Conservation (phyloP, 2,797 vertebrate genomes). For the Gambusia yucatana region DNA sequence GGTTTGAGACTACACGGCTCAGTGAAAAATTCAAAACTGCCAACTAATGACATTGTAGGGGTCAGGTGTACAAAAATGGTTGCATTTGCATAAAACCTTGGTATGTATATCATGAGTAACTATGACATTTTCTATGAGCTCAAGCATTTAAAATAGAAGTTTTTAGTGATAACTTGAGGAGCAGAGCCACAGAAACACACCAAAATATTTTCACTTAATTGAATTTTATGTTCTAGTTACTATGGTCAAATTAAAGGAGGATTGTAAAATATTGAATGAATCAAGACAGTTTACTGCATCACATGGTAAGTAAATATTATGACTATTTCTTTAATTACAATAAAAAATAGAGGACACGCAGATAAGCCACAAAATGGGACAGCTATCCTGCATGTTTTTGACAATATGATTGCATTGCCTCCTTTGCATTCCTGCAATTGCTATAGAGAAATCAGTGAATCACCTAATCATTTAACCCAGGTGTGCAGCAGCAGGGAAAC, state of each 20-base stretch:
- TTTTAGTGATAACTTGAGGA: conserved; percentile 7
- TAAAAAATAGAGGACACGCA: not conserved
- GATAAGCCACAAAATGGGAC: not conserved
- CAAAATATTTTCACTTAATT: conserved; percentile 22
- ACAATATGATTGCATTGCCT: too few relatives aligned
- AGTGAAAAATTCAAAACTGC: conserved; percentile 42
- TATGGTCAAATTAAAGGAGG: conserved; percentile 3
- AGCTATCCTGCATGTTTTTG: too few relatives aligned
- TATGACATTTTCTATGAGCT: not conserved
- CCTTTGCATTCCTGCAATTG: too few relatives aligned
- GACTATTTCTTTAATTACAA: conserved; percentile 10
- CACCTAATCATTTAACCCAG: too few relatives aligned
- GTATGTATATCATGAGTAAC: not conserved
- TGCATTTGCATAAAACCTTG: conserved; percentile 55
- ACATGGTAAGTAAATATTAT: not conserved
- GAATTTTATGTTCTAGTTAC: conserved; percentile 7
- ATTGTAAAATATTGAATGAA: conserved; percentile 12
- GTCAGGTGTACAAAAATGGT: conserved; percentile 27
- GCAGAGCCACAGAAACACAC: not conserved
- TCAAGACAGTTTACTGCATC: not conserved
- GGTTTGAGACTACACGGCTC: conserved; percentile 35
- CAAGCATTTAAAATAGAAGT: conserved; percentile 16
- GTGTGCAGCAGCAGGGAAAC: too few relatives aligned
- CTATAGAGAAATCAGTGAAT: too few relatives aligned
- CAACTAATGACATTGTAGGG: conserved; percentile 43